Percentiles rank a stretch among this genome's conserved stretches.
phyloP scores from a whole-genome alignment of 2,113 vertebrate species.

The Carettochelys insculpta region DNA sequence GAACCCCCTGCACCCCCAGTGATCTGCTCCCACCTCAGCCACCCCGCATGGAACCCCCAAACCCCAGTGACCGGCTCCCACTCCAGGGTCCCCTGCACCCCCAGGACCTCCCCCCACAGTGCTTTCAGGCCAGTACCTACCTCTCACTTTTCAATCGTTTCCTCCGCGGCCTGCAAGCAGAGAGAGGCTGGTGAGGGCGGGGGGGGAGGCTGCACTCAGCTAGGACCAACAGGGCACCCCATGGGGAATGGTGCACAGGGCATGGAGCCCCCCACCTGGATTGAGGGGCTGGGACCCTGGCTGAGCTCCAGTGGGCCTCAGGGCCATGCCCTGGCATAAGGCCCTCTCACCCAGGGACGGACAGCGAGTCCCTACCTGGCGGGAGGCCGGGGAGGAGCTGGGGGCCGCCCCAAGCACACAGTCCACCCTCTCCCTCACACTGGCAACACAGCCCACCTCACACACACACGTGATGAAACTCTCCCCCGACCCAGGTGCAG shows the following conservation, averaged over 20 bases:
- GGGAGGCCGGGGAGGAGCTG: too few relatives aligned
- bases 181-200: too few relatives aligned
- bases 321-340: too few relatives aligned
- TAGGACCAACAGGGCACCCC: too few relatives aligned
- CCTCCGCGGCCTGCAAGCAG: background rate
- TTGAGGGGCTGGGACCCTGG: background rate
- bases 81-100: background rate
- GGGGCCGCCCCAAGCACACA: too few relatives aligned
- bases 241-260: too few relatives aligned
- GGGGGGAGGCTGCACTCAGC: accelerated
- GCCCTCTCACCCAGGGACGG: too few relatives aligned
- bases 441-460: too few relatives aligned
- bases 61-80: background rate
- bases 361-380: background rate
- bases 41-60: background rate
- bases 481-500: too few relatives aligned
- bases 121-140: background rate
- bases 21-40: too few relatives aligned
- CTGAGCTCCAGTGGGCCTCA: background rate
- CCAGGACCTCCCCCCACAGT: background rate
- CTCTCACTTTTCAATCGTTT: background rate
- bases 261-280: background rate
- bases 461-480: too few relatives aligned
- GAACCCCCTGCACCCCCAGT: background rate
- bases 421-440: too few relatives aligned